Conservation (phyloP, 2,113 vertebrate genomes). For the Podarcis muralis region DNA sequence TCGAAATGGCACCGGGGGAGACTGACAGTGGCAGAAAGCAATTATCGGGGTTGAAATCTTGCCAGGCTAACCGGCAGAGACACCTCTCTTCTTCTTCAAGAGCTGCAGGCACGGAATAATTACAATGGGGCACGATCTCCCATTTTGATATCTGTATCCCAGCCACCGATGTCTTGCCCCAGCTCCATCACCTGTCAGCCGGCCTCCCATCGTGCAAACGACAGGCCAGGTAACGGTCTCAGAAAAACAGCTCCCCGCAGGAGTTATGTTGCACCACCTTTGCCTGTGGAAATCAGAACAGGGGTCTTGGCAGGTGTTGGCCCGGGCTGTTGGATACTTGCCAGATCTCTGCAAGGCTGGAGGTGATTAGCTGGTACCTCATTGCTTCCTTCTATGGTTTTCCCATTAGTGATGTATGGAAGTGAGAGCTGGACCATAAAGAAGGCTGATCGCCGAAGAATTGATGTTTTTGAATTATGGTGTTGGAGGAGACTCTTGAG, state of each 20-base stretch:
- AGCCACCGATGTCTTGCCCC: accelerated
- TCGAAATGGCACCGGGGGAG: not conserved
- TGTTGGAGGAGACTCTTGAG: no score
- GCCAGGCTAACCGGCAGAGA: not conserved
- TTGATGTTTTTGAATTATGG: no score
- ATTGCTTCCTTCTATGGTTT: no score
- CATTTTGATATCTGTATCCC: not conserved
- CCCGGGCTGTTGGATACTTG: not conserved
- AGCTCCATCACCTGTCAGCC: accelerated
- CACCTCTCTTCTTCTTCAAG: not conserved
- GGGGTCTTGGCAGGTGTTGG: not conserved
- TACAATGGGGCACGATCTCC: not conserved
- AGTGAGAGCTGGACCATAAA: no score
- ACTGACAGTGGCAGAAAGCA: not conserved
- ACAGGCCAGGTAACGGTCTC: not conserved
- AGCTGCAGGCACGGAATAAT: not conserved
- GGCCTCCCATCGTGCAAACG: accelerated
- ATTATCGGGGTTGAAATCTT: constrained; percentile 3
- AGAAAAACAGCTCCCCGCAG: not conserved
- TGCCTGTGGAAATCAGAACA: not conserved
- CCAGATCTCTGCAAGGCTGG: not conserved
- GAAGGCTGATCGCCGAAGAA: no score
- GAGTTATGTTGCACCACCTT: not conserved
- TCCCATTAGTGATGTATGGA: no score
- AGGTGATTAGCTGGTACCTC: not conserved